A percentile compares a stretch with the other conserved stretches of the same genome.
These are phyloP conservation scores for Sylvietta virens DNA, from an alignment of 2,113 vertebrate genomes.

Conservation along the genomic window DNA sequence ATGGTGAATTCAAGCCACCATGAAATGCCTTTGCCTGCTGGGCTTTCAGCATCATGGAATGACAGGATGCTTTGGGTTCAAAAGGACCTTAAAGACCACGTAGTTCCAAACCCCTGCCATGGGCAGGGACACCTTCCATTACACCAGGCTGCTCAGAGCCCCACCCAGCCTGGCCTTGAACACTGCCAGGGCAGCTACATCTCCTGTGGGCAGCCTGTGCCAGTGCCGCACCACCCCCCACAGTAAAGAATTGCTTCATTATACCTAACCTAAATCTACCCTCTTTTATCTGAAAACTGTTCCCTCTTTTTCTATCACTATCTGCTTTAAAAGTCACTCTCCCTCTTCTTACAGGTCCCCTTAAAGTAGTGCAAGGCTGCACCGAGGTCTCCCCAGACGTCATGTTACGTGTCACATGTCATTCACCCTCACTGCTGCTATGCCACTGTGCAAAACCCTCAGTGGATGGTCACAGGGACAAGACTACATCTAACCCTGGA, in stretches of 20 bases:
- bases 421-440: not conserved
- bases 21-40: not conserved
- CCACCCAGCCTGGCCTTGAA: not conserved
- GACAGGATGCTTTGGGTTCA: not conserved
- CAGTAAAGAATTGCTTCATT: not conserved
- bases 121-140: not conserved
- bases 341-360: not conserved
- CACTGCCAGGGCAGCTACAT: not conserved
- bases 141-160: not conserved
- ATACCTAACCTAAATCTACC: not conserved
- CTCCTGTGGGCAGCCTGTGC: not conserved
- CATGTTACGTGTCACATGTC: rapidly evolving
- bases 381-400: not conserved
- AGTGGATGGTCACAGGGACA: not conserved
- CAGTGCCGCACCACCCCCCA: not conserved
- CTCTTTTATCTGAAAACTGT: not conserved
- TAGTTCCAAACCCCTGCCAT: not conserved
- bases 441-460: not conserved
- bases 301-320: not conserved
- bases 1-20: not conserved
- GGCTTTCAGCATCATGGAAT: not conserved
- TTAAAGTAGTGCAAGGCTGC: not conserved
- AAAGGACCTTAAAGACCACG: not conserved
- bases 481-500: not conserved
- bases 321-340: not conserved